Evolutionary conservation across 2,797 vertebrate species (phyloP).

Genomic region (Cirrhinus mrigala): DNA sequence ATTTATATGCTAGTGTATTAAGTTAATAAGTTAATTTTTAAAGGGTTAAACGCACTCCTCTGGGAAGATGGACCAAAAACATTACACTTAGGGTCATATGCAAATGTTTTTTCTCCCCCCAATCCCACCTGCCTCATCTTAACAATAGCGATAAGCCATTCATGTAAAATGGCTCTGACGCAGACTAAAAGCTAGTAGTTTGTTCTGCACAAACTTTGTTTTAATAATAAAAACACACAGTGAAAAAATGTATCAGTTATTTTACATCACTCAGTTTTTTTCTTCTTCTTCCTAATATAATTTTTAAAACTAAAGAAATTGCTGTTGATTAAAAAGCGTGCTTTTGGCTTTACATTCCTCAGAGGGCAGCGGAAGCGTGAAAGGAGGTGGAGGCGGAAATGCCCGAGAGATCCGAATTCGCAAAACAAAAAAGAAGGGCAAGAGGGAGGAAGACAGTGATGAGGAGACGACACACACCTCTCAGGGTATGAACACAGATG

Average conservation of each 20-base stretch:
- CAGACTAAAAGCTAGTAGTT: background rate
- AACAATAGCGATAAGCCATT: too few species aligned
- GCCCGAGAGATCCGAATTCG: slow-evolving; percentile 91
- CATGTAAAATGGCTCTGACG: background rate
- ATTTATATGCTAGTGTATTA: background rate
- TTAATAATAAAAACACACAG: background rate
- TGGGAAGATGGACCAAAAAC: background rate
- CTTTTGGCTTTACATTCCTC: slow-evolving; percentile 4
- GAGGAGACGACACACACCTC: slow-evolving; percentile 81
- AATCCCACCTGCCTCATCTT: background rate
- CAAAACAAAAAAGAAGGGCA: slow-evolving; percentile 92
- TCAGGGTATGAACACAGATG: slow-evolving; percentile 69
- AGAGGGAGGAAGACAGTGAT: slow-evolving; percentile 90
- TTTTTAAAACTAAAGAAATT: too few species aligned
- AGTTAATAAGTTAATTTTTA: background rate
- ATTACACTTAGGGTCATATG: background rate
- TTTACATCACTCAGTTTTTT: background rate
- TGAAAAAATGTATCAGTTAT: background rate
- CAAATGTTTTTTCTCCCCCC: background rate
- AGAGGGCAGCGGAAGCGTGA: slow-evolving; percentile 91
- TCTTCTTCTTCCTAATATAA: background rate
- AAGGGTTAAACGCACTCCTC: background rate
- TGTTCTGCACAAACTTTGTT: background rate
- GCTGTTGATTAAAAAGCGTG: background rate
- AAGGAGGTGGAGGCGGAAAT: slow-evolving; percentile 87